Base-by-base conservation (phyloP, 64 coral and sea anemone genomes). In the Montipora cactus region DNA sequence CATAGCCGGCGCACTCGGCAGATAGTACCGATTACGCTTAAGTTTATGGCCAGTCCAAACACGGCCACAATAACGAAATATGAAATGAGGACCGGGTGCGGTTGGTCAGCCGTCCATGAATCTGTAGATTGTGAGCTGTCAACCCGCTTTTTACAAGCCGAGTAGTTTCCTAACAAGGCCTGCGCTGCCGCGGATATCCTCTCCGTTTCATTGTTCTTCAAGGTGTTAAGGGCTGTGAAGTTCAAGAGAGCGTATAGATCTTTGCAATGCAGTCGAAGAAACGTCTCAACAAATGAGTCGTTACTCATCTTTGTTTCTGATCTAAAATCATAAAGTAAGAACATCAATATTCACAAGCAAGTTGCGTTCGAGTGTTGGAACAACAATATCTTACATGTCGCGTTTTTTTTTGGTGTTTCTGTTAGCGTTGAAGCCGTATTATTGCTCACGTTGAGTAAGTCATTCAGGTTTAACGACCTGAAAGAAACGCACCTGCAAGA, bases 51-150 rank as follows among this genome's bases (percentile, higher is more conserved):
- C 20, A 92, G 46, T 2, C 96, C 93, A 0, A 98, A 74, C 1
- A 86, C 84, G 78, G 94, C 91, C 13, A 98, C 20, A 1, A 53
- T 9, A 4, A 80, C 75, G 23, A 92, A 98, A 79, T 98, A 98
- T 1, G 53, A 23, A 4, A 89, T 8, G 2, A 98, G 92, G 5
- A 88, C 19, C 4, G 62, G 64, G 0, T 70, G 12, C 0, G 45
- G 81, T 69, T 47, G 62, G 37, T 37, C 4, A 9, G 15, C 8
- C 49, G 64, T 7, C 62, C 5, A 22, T 0, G 66, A 2, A 6
- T 50, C 1, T 37, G 16, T 16, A 18, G 7, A 5, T 67, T 67
- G 25, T 16, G 0, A 0, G 11, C 0, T 8, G 22, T 71, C 22
- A 23, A 15, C 64, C 64, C 62, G 44, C 0, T 5, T 5, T 3